Conservation (phyloP, 2,113 vertebrate species). For the Alces alces region DNA sequence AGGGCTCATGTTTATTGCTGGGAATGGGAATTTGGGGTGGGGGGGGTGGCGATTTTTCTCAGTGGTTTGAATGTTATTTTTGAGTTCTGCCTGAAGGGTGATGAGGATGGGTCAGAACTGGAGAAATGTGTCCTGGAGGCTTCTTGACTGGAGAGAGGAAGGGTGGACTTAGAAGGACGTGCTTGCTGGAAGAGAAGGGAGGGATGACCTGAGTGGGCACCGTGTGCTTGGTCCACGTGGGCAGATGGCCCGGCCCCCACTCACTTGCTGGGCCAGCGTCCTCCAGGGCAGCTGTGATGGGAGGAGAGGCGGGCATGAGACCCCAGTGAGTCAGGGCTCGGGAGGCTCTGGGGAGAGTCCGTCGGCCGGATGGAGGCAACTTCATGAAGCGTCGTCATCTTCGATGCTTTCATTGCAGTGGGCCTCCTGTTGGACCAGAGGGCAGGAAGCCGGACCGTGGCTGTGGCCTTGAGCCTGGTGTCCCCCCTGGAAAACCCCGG, state of each 20-base stretch:
- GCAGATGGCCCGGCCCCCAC: accelerated
- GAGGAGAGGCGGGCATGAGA: background rate
- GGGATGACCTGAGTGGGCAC: accelerated
- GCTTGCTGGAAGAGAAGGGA: background rate
- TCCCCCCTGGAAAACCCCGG: accelerated
- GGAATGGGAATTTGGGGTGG: background rate
- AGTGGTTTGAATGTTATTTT: background rate
- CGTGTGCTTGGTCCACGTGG: accelerated
- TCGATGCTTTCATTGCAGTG: accelerated
- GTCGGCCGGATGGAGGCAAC: background rate
- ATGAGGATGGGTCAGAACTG: background rate
- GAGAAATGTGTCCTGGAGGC: background rate
- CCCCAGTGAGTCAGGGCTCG: accelerated
- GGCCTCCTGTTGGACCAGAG: background rate
- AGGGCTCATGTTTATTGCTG: background rate
- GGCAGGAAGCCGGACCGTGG: accelerated
- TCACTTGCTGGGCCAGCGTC: accelerated
- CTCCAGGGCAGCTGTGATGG: too few species aligned
- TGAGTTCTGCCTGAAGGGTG: conserved; percentile 2
- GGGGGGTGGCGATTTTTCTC: background rate
- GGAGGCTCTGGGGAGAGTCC: background rate
- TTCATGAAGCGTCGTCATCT: accelerated
- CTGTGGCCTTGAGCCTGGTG: accelerated
- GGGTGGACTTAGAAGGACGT: accelerated
- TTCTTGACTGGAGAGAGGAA: background rate